Base-by-base conservation (phyloP, 2,797 vertebrate species). In the Alcedo quadribrachys region DNA sequence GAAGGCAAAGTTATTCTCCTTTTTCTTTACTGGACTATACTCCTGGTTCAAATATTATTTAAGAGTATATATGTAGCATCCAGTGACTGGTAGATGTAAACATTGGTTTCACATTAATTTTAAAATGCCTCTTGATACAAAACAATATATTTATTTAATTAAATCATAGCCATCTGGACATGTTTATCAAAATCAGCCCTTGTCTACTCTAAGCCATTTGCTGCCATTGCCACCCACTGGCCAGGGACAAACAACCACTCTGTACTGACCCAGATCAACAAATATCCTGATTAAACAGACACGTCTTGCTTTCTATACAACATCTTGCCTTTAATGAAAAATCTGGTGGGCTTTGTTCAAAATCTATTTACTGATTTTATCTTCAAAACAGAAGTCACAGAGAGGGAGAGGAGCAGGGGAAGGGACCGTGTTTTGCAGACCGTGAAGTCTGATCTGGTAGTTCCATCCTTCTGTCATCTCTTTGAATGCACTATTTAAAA, bases 191-290 rank as follows among this genome's bases (percentile, higher is more conserved):
- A 95, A 94, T 81, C 93, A 93, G 24, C 92, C 81, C 86, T 74
- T 83, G 61, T 85, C 95, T 96, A 53, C 69, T 77, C 7, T 79
- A 78, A 97, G 94, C 94, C 94, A 92, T 93, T 97, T 96, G 95
- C 91, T 93, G 94, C 92, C 94, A 92, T 96, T 96, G 95, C 95
- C 91, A 94, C 96, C 88, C 89, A 89, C 94, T 95, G 95, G 93
- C 86, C 85, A 35, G 75, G 91, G 76, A 96, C 90, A 96, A 95
- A 94, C 53, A 95, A 71, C 86, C 57, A 5, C 68, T 76, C 87
- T 80, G 63, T 90, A 94, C 85, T 97, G 95, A 97, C 96, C 96
- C 94, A 94, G 90, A 94, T 97, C 93, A 89, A 81, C 92, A 92
- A 95, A 95, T 93, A 90, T 46, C 91, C 92, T 95, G 94, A 94